Percentiles rank a stretch among this genome's conserved stretches.
Evolutionary conservation across 2,888 invertebrate genomes (phyloP).

Genomic region (Geophilus truncorum): DNA sequence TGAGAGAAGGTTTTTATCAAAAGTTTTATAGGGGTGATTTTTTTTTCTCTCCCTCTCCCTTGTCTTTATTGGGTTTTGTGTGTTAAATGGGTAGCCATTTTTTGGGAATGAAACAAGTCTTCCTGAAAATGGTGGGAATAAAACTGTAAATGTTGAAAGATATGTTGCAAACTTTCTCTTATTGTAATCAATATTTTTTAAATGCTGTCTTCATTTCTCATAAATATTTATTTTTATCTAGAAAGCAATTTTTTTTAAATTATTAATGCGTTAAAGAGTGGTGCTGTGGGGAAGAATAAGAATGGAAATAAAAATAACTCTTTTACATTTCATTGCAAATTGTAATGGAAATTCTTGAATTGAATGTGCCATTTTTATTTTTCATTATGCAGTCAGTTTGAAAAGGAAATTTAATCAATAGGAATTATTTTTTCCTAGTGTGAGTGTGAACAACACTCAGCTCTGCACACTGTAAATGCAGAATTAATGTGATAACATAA

Average conservation of each 20-base stretch:
- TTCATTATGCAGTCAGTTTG: background rate
- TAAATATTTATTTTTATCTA: background rate
- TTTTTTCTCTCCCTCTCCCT: background rate
- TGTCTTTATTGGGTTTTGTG: background rate
- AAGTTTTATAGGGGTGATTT: background rate
- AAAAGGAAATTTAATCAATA: too few relatives aligned
- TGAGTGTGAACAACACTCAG: too few relatives aligned
- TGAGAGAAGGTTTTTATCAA: background rate
- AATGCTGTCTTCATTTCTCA: background rate
- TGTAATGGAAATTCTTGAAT: background rate
- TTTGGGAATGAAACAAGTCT: background rate
- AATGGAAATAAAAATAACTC: background rate
- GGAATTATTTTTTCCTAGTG: too few relatives aligned
- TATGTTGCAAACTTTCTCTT: background rate
- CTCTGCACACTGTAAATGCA: too few relatives aligned
- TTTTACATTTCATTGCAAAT: background rate
- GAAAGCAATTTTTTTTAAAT: background rate
- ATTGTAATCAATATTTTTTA: conserved; percentile 15
- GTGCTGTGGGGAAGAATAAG: background rate
- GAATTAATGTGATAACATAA: too few relatives aligned
- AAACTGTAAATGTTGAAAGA: background rate
- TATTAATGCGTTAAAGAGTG: background rate
- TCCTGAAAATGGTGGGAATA: background rate
- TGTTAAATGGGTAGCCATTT: background rate
- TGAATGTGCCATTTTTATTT: background rate